Base-by-base conservation (phyloP, 2,888 invertebrate species). In the Alsophila aescularia region DNA sequence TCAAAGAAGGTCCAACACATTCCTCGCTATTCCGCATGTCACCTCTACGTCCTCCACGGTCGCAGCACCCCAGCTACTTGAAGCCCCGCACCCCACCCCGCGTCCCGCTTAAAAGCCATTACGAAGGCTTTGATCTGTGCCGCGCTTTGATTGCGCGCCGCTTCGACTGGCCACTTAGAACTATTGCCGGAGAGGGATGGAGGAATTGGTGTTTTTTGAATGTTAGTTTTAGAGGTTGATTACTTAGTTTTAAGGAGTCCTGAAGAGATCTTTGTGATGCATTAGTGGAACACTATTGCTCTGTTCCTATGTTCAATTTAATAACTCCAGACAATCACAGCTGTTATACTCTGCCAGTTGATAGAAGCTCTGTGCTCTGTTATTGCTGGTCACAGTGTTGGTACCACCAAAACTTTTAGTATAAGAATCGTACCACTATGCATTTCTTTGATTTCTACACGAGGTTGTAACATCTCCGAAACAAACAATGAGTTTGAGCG, bases 51-150 rank as follows among this genome's bases (percentile, higher is more conserved):
- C 32, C 48, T 48, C 39, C 9, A 12, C 35, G 15, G 32, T 18
- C 16, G 16, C 13, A 14, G 41, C 32, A 45, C 83, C 83, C 81
- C 70, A 72, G 77, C 80, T 79, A 81, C 87, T 84, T 75, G 73
- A 79, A 62, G 63, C 69, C 70, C 67, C 67, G 66, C 65, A 55
- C 70, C 63, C 36, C 32, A 16, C 71, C 67, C 69, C 69, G 65
- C 73, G 66, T 73, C 76, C 74, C 80, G 77, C 83, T 86, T 83
- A 84, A 87, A 86, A 87, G 82, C 87, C 85, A 87, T 89, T 87
- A 87, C 73, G 68, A 69, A 70, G 76, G 75, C 87, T 89, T 89
- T 89, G 89, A 89, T 86, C 76, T 83, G 71, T 71, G 72, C 81
- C 83, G 81, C 67, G 63, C 84, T 84, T 83, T 87, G 87, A 86